Evolutionary conservation across 35 echinoderm and acorn worm genomes (phyloP).

Genomic region (Holothuria glaberrima): DNA sequence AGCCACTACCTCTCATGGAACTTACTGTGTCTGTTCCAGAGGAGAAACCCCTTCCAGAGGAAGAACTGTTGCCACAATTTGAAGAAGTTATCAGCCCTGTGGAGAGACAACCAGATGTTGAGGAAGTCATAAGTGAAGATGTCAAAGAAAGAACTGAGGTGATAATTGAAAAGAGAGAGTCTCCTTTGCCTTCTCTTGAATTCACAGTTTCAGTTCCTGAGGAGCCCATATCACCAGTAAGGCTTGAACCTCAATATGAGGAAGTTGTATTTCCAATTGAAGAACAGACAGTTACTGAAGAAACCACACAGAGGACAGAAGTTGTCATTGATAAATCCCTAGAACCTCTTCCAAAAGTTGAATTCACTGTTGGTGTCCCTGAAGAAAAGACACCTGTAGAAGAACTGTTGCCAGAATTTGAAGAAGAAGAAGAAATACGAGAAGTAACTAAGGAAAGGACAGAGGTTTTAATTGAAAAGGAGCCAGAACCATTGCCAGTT

Average conservation of each 20-base stretch:
- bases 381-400: conserved; percentile 53
- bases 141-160: conserved; percentile 45
- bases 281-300: conserved; percentile 38
- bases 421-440: conserved; percentile 31
- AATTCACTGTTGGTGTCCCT: conserved; percentile 34
- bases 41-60: conserved; percentile 54
- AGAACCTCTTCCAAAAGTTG: conserved; percentile 46
- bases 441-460: conserved; percentile 46
- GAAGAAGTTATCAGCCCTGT: conserved; percentile 64
- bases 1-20: conserved; percentile 64
- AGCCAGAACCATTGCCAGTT: conserved; percentile 43
- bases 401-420: conserved; percentile 56
- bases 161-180: conserved; percentile 5
- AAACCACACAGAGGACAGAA: conserved; percentile 71
- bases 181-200: conserved; percentile 40
- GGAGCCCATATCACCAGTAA: conserved; percentile 46
- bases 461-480: conserved; percentile 68
- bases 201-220: conserved; percentile 49
- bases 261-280: conserved; percentile 67
- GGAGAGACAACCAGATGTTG: conserved; percentile 14
- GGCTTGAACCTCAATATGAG: conserved; percentile 50
- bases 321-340: conserved; percentile 44
- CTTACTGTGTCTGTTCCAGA: conserved; percentile 58
- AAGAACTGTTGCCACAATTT: conserved; percentile 60
- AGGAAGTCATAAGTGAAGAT: conserved; percentile 31